Evolutionary conservation across 2,797 vertebrate genomes (phyloP).

Genomic region (Argyrosomus regius): DNA sequence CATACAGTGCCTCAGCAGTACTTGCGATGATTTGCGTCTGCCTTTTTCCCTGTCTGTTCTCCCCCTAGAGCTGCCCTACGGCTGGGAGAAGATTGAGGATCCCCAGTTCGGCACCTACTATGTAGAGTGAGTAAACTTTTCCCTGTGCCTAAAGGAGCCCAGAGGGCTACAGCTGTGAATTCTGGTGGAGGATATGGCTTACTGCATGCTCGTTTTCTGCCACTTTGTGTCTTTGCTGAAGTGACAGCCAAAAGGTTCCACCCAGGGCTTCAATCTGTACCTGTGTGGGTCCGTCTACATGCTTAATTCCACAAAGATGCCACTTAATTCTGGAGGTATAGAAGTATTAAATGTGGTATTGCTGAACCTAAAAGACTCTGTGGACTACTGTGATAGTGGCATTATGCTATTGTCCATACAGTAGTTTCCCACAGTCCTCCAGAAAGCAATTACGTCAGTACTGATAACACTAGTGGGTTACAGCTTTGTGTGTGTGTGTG

Average conservation of each 20-base stretch:
- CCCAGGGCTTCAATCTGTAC: neutral
- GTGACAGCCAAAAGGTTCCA: neutral
- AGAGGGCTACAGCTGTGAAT: slow-evolving; percentile 32
- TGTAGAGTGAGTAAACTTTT: slow-evolving; percentile 92
- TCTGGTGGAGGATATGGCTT: slow-evolving; percentile 2
- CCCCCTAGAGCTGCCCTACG: slow-evolving; percentile 94
- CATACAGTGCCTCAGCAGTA: slow-evolving; percentile 42
- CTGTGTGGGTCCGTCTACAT: neutral
- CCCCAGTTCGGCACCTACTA: slow-evolving; percentile 97
- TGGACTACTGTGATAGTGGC: neutral
- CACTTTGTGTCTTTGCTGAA: slow-evolving; percentile 14
- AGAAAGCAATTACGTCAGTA: slow-evolving; percentile 45
- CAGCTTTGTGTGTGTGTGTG: slow-evolving; percentile 26
- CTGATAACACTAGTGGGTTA: slow-evolving; percentile 20
- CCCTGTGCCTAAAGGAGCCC: slow-evolving; percentile 3
- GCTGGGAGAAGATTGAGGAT: slow-evolving; percentile 99
- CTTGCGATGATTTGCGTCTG: slow-evolving; percentile 53
- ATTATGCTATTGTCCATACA: slow-evolving; percentile 22
- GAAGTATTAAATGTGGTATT: neutral
- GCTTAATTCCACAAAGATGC: slow-evolving; percentile 3
- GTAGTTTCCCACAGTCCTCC: slow-evolving; percentile 63
- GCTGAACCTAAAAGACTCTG: neutral
- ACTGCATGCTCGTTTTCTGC: neutral
- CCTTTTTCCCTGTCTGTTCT: slow-evolving; percentile 30
- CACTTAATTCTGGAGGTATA: neutral